A percentile compares a stretch with the other conserved stretches of the same genome.
Evolutionary conservation across 2,113 vertebrate genomes (phyloP).

Genomic region (Chunga burmeisteri): DNA sequence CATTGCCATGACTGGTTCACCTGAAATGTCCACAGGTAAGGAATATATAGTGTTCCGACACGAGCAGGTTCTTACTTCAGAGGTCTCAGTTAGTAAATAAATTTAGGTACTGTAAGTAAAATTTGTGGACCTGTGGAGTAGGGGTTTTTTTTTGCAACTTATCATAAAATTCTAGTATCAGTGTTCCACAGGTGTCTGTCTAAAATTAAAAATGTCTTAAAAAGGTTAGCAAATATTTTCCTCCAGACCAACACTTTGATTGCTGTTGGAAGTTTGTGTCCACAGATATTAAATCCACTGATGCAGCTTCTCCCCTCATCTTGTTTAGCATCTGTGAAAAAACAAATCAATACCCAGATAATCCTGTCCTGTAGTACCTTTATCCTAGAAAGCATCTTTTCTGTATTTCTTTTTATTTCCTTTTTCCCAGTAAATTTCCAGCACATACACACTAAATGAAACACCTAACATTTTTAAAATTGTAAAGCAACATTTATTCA

Average conservation of each 20-base stretch:
- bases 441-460: neutral
- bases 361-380: neutral
- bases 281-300: neutral
- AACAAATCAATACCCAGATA: neutral
- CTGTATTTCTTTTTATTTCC: neutral
- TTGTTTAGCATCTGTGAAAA: neutral
- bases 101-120: neutral
- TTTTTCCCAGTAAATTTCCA: neutral
- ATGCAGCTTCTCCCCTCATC: neutral
- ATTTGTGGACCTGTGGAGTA: neutral
- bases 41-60: neutral
- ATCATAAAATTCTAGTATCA: neutral
- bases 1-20: neutral
- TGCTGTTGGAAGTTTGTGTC: neutral
- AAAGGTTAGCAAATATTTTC: neutral
- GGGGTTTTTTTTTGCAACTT: rapidly evolving
- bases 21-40: rapidly evolving
- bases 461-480: neutral
- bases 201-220: neutral
- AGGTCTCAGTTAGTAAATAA: neutral
- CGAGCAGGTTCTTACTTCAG: neutral
- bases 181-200: neutral
- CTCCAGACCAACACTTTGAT: neutral
- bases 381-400: neutral
- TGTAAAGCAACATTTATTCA: neutral